Evolutionary conservation across 2,113 vertebrate genomes (phyloP).

Genomic region (Psettodes erumei): DNA sequence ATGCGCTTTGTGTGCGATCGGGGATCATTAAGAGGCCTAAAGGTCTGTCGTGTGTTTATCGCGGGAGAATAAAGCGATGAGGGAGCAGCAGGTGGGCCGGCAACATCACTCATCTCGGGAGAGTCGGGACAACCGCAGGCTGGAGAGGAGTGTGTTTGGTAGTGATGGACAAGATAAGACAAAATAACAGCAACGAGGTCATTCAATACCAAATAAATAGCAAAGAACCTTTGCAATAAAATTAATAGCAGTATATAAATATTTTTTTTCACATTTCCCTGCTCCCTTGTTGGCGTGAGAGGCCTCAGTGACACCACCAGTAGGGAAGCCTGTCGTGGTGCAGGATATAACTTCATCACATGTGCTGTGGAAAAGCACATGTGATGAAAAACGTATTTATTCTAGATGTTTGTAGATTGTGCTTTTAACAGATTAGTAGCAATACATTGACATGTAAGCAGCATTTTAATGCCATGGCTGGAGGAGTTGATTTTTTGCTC

Average conservation of each 20-base stretch:
- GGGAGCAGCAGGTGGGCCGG: conserved; percentile 57
- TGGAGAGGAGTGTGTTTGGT: background rate
- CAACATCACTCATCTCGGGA: conserved; percentile 12
- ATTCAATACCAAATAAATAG: too few relatives aligned
- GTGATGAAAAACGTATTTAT: too few relatives aligned
- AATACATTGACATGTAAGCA: too few relatives aligned
- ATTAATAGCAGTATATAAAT: background rate
- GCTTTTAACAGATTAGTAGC: too few relatives aligned
- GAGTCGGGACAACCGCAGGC: conserved; percentile 10
- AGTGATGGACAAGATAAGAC: conserved; percentile 12
- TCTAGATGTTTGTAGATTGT: too few relatives aligned
- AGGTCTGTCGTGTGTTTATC: background rate
- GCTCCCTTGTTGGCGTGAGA: background rate
- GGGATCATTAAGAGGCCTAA: conserved; percentile 1
- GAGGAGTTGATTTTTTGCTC: too few relatives aligned
- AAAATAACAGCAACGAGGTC: background rate
- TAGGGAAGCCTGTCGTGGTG: too few relatives aligned
- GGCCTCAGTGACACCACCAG: too few relatives aligned
- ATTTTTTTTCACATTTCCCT: background rate
- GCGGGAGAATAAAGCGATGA: conserved; percentile 46
- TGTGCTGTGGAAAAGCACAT: too few relatives aligned
- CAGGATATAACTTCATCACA: too few relatives aligned
- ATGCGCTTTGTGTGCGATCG: conserved; percentile 27
- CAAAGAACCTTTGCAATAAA: background rate
- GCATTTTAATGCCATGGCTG: too few relatives aligned